Base-by-base conservation (phyloP, 2,888 invertebrate genomes). In the Apeira syringaria region DNA sequence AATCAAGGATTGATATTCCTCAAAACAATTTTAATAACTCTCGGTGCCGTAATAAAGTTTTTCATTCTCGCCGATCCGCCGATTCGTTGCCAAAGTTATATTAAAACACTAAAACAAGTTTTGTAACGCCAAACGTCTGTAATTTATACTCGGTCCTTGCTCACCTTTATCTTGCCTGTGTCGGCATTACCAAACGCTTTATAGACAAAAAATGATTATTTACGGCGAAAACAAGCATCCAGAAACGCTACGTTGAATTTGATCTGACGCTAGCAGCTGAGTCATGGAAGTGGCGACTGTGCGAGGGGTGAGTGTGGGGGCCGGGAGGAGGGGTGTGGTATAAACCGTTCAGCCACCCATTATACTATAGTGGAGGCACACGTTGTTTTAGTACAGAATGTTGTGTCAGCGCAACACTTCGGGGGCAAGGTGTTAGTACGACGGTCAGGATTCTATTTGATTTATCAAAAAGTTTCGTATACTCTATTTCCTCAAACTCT, bases 311-410 rank as follows among this genome's bases (percentile, higher is more conserved):
- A 50, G 61, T 52, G 53, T 55, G 30, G 58, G 50, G 46, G 47
- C 17, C 51, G 58, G 53, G 54, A n/a, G 59, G 63, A 61, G 55
- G 63, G 56, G 66, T 64, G 70, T 62, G 56, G 66, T 64, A 70
- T 62, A 72, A 77, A 74, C 71, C 63, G 80, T 75, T 75, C 79
- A 78, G 81, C 82, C 76, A 81, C 75, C 83, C 78, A 80, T 83
- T 83, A 82, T 81, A 80, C 75, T 76, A 80, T 74, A 77, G 78
- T 76, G 76, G 80, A 75, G 82, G 81, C 74, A 70, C 74, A 70
- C 73, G 80, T 83, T 85, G 84, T 84, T 86, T 85, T 85, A 82
- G 77, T 76, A 64, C 73, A 76, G 73, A 78, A 72, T 72, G 77
- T 67, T 73, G 78, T 80, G 81, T 84, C 82, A 81, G 80, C 80